Base-by-base conservation (phyloP, 2,113 vertebrate species). In the Pipa parva region DNA sequence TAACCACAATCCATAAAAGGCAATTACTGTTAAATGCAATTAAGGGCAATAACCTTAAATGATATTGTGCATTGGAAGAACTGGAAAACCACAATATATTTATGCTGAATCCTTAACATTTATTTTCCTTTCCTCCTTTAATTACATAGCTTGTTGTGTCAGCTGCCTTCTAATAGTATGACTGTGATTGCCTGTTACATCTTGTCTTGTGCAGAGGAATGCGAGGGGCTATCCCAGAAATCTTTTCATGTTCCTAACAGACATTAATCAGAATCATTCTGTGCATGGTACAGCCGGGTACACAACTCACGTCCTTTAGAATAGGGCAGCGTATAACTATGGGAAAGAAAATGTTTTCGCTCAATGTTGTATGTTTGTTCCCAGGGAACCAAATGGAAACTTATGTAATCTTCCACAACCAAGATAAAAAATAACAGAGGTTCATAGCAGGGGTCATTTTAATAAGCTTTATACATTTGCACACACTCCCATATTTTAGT, bases 161-260 rank as follows among this genome's bases (percentile, higher is more conserved):
- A 69, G 66, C 66, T 69, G 66, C 52, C 57, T 58, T 61, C 46
- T 39, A 61, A 59, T 49, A 51, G 24, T 54, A 60, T 25, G 22
- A 54, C 31, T 28, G 33, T 60, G 58, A 70, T 60, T 54, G 66
- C 66, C 66, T 60, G 58, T 70, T 70, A 61, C 66, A 60, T 70
- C 66, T 70, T 70, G 57, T 70, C 58, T 70, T 45, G 1, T 42
- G 39, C 57, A 39, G n/a, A 70, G 66, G 66, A 70, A 70, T 70
- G 66, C 28, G 36, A 70, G 49, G 57, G 49, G 42, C 57, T 52
- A 61, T 70, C 66, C 58, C 66, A 20, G 25, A 33, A 60, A n/a
- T 48, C 66, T 60, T 70, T 49, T 70, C 50, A 70, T 61, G 66
- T 61, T 70, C 66, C 52, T 54, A 70, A 61, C 57, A 70, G 59